phyloP scores from a whole-genome alignment of 1,140 invertebrate species.

The Araneus ventricosus region DNA sequence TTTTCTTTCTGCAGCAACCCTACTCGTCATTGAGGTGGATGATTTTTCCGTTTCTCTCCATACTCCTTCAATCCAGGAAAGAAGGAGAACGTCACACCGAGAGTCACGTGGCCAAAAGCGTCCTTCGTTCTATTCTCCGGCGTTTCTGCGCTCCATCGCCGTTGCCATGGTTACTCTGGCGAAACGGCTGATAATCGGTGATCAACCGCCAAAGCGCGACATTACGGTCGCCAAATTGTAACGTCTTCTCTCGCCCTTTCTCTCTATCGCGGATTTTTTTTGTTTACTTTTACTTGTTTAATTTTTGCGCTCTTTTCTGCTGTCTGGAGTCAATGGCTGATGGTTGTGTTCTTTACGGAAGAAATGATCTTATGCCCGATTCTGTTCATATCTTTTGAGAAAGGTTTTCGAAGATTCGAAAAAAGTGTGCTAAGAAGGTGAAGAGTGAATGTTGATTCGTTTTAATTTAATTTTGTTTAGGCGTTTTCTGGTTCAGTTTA shows the following conservation, averaged over 20 bases:
- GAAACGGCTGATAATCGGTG: conserved; percentile 53
- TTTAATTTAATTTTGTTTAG: background rate
- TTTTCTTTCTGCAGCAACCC: background rate
- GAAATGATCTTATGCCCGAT: conserved; percentile 19
- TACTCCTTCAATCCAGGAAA: conserved; percentile 29
- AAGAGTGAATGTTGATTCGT: background rate
- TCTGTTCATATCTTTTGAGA: background rate
- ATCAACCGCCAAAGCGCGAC: conserved; percentile 64
- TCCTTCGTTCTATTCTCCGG: background rate
- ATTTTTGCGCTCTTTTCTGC: conserved; percentile 13
- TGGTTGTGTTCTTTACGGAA: conserved; percentile 24
- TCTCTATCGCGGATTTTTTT: background rate
- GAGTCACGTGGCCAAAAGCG: background rate
- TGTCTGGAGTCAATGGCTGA: conserved; percentile 24
- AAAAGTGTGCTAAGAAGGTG: background rate
- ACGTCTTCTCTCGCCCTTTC: conserved; percentile 28
- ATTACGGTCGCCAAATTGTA: conserved; percentile 61
- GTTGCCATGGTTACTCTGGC: conserved; percentile 55
- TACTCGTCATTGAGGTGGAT: conserved; percentile 22
- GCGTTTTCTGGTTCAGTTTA: background rate
- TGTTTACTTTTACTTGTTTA: background rate
- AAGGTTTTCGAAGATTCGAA: background rate
- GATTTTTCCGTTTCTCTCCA: conserved; percentile 34
- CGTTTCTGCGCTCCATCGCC: background rate
- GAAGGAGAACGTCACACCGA: background rate